phyloP scores from a whole-genome alignment of 2,797 vertebrate species.

The Margarornis squamiger region DNA sequence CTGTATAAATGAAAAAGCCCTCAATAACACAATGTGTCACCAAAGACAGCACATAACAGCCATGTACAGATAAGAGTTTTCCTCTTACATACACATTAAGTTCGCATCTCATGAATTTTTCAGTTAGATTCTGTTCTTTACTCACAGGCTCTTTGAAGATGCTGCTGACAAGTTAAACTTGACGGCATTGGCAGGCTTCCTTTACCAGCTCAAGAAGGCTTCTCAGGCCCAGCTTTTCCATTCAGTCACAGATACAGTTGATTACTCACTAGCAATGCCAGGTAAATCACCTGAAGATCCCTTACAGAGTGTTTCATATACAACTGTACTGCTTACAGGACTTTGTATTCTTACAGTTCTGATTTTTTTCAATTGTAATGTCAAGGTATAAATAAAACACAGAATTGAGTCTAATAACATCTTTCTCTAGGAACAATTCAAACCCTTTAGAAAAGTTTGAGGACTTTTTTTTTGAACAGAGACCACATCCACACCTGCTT shows the following conservation, averaged over 20 bases:
- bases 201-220: constrained; percentile 93
- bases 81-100: neutral
- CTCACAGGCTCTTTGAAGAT: constrained; percentile 92
- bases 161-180: constrained; percentile 91
- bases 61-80: neutral
- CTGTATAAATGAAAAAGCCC: neutral
- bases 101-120: constrained; percentile 7
- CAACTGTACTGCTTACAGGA: neutral
- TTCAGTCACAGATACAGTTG: constrained; percentile 88
- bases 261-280: constrained; percentile 94
- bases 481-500: neutral
- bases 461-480: neutral
- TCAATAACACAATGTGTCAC: neutral
- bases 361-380: neutral
- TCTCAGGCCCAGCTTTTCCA: constrained; percentile 95
- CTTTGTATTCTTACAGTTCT: neutral
- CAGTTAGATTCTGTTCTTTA: constrained; percentile 23
- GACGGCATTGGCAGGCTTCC: constrained; percentile 86
- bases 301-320: neutral
- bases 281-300: constrained; percentile 71
- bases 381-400: neutral
- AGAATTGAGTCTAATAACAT: neutral
- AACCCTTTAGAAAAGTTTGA: neutral
- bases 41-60: neutral
- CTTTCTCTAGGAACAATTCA: neutral